Evolutionary conservation across 2,888 invertebrate genomes (phyloP).

Genomic region (Spisula solida): DNA sequence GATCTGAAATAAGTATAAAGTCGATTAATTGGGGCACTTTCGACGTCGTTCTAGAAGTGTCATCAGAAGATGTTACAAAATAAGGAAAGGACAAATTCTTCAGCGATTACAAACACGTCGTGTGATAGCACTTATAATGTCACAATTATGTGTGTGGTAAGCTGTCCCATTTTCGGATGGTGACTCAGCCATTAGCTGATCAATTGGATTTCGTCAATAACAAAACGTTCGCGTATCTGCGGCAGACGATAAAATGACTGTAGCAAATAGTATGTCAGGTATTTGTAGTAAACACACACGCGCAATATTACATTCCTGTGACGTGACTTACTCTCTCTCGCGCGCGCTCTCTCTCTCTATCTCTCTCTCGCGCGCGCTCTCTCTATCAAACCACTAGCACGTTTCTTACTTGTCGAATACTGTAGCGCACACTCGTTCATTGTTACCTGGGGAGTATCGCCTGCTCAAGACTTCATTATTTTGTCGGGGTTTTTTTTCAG

Average conservation of each 20-base stretch:
- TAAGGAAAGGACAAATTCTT: not conserved
- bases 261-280: slow-evolving; percentile 12
- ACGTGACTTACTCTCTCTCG: not conserved
- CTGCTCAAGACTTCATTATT: not conserved
- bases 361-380: not conserved
- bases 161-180: not conserved
- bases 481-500: not conserved
- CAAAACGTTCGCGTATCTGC: not conserved
- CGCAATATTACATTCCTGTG: not conserved
- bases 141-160: not conserved
- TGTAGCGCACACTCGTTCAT: not conserved
- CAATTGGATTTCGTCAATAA: slow-evolving; percentile 18
- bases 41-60: too few species aligned
- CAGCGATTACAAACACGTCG: not conserved
- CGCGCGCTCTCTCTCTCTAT: not conserved
- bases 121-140: not conserved
- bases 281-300: slow-evolving; percentile 6
- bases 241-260: slow-evolving; percentile 14
- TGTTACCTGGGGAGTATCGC: not conserved
- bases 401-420: not conserved
- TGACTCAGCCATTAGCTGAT: not conserved
- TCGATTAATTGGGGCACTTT: too few species aligned
- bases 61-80: too few species aligned
- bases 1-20: too few species aligned
- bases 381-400: not conserved